These are phyloP conservation scores for Saccostrea cuccullata DNA, from an alignment of 1,140 invertebrate genomes.

Conservation along the genomic window DNA sequence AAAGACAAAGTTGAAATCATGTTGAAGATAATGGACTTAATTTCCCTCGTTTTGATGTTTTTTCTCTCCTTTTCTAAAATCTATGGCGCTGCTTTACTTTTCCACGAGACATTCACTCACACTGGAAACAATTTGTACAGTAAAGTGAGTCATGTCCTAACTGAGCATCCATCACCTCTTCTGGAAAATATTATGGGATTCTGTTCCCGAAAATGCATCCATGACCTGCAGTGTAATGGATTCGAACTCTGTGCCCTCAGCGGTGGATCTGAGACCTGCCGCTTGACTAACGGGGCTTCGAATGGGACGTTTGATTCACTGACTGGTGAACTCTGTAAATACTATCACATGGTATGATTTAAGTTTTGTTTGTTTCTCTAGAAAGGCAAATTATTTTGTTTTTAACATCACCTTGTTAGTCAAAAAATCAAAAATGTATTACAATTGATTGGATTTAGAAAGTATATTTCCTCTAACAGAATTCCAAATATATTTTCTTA, in stretches of 20 bases:
- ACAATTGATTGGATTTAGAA: too few species aligned
- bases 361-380: too few species aligned
- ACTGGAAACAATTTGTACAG: not conserved
- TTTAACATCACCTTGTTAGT: too few species aligned
- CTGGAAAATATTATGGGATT: not conserved
- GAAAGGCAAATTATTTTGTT: too few species aligned
- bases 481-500: too few species aligned
- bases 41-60: not conserved
- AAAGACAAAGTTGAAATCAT: not conserved
- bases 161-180: not conserved
- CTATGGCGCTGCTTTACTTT: not conserved
- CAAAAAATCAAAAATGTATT: too few species aligned
- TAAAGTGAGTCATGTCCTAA: not conserved
- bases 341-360: not conserved
- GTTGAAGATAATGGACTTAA: not conserved
- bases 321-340: not conserved
- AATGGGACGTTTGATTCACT: not conserved
- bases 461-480: too few species aligned
- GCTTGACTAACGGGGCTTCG: not conserved
- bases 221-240: not conserved
- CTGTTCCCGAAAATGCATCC: not conserved
- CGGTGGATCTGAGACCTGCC: not conserved
- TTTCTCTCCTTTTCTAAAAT: not conserved
- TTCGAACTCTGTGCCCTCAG: not conserved
- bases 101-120: not conserved